Conservation (phyloP, 2,113 vertebrate genomes). For the Tympanuchus pallidicinctus region DNA sequence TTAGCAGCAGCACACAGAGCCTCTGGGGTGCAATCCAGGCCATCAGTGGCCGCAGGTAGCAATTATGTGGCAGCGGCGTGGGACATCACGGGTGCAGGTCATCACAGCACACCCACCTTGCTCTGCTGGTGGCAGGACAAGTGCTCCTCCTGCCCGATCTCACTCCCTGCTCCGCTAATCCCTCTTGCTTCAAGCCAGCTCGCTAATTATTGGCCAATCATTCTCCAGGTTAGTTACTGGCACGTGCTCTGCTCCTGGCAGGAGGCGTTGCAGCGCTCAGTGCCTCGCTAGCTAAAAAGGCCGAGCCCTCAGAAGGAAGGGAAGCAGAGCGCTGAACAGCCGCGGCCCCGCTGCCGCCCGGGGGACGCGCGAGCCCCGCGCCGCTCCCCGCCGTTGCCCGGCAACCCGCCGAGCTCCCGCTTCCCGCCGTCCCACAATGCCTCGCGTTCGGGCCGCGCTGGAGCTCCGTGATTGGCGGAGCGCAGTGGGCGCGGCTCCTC, state of each 20-base stretch:
- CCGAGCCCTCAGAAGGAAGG: too few species aligned
- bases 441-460: conserved; percentile 63
- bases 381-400: not conserved
- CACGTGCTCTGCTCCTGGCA: not conserved
- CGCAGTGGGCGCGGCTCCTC: not conserved
- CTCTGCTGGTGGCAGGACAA: not conserved
- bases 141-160: not conserved
- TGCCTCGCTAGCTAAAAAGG: not conserved
- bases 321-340: too few species aligned
- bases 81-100: fast-evolving
- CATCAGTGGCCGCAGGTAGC: not conserved
- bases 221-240: not conserved
- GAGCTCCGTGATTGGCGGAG: conserved; percentile 60
- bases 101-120: fast-evolving
- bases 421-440: conserved; percentile 54
- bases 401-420: not conserved
- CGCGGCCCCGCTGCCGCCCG: too few species aligned
- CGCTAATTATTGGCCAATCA: not conserved
- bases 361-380: not conserved
- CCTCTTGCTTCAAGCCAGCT: not conserved
- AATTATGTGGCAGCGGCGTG: not conserved
- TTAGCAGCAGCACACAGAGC: conserved; percentile 24
- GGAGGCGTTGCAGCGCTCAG: not conserved
- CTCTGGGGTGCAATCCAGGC: not conserved
- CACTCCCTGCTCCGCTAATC: not conserved